A percentile compares a stretch with the other conserved stretches of the same genome.
These are phyloP conservation scores for Tetramorium parvispinum DNA, from an alignment of 1,140 invertebrate genomes.

Conservation along the genomic window DNA sequence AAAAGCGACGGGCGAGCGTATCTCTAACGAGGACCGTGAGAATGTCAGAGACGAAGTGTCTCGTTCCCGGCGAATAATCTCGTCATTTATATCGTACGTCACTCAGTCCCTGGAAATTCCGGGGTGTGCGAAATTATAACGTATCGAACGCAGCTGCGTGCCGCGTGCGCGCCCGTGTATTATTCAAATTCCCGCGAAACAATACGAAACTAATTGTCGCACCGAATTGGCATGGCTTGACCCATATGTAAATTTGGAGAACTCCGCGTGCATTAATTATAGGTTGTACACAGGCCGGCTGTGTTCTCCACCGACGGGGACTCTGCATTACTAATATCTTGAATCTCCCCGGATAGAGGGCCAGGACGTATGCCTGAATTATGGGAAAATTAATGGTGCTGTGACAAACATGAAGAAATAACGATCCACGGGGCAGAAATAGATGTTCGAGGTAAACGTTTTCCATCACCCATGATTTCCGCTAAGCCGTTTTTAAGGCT, in stretches of 20 bases:
- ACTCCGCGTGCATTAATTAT: constrained; percentile 76
- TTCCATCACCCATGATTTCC: constrained; percentile 39
- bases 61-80: constrained; percentile 68
- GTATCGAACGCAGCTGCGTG: constrained; percentile 28
- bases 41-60: constrained; percentile 72
- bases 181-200: constrained; percentile 61
- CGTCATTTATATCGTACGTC: constrained; percentile 65
- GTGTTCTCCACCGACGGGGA: constrained; percentile 33
- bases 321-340: constrained; percentile 76
- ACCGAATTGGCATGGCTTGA: constrained; percentile 64
- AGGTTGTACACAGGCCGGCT: constrained; percentile 61
- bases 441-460: constrained; percentile 67
- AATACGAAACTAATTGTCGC: constrained; percentile 64
- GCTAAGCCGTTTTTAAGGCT: constrained; percentile 63
- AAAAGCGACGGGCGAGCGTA: constrained; percentile 56
- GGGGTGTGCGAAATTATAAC: constrained; percentile 38
- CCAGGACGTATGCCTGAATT: constrained; percentile 71
- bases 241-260: constrained; percentile 76
- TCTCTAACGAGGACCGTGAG: constrained; percentile 56
- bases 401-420: constrained; percentile 76
- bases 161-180: constrained; percentile 25
- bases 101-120: constrained; percentile 52
- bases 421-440: constrained; percentile 69
- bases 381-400: constrained; percentile 76
- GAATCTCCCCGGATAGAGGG: constrained; percentile 65